phyloP scores from a whole-genome alignment of 2,888 invertebrate genomes.

The Pardosa pseudoannulata region DNA sequence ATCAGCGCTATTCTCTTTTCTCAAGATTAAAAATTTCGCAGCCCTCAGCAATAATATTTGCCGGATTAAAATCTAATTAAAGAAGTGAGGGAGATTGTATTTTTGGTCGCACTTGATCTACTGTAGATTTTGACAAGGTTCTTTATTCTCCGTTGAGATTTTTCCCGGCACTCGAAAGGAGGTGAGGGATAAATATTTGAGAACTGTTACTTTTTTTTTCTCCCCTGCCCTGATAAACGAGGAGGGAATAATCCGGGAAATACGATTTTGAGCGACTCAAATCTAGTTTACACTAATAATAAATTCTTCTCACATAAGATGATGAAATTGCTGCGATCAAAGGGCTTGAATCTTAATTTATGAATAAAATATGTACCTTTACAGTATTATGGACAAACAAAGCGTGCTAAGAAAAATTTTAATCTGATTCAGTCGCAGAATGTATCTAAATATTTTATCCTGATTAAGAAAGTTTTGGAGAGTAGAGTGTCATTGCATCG shows the following conservation, averaged over 20 bases:
- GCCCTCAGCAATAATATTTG: constrained; percentile 47
- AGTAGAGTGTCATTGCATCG: too few species aligned
- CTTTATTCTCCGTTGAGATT: constrained; percentile 11
- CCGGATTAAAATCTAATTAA: constrained; percentile 67
- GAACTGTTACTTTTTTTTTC: neutral
- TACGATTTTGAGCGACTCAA: neutral
- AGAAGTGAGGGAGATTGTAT: constrained; percentile 31
- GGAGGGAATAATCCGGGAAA: neutral
- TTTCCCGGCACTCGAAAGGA: neutral
- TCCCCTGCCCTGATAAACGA: neutral
- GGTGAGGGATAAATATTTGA: neutral
- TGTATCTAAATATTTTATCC: too few species aligned
- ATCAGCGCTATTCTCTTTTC: constrained; percentile 28
- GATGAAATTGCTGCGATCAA: neutral
- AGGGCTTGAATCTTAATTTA: neutral
- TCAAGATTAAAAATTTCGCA: constrained; percentile 54
- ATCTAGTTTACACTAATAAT: neutral
- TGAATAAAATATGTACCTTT: neutral
- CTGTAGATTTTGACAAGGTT: constrained; percentile 37
- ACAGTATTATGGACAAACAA: too few species aligned
- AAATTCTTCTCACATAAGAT: neutral
- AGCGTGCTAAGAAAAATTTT: too few species aligned
- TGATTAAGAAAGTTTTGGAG: too few species aligned
- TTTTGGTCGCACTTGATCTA: constrained; percentile 11
- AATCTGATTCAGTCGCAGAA: too few species aligned